A percentile compares a stretch with the other conserved stretches of the same genome.
phyloP scores from a whole-genome alignment of 2,888 invertebrate genomes.

The Hydriomena furcata region DNA sequence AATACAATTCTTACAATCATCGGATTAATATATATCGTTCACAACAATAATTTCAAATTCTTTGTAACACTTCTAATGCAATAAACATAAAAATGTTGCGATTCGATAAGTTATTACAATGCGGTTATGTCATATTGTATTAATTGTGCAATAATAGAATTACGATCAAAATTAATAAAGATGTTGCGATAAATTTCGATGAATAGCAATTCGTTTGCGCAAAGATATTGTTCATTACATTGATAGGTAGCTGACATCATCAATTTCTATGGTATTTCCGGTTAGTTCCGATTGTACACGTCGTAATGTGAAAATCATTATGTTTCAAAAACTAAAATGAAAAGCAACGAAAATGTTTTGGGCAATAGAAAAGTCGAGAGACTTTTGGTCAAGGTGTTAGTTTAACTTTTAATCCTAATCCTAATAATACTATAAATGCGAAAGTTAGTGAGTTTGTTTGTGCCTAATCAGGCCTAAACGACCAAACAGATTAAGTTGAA shows the following conservation, averaged over 20 bases:
- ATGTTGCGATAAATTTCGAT: conserved; percentile 21
- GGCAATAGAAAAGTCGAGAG: too few species aligned
- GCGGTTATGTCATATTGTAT: conserved; percentile 40
- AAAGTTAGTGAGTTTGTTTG: too few species aligned
- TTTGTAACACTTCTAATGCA: conserved; percentile 34
- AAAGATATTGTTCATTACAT: conserved; percentile 8
- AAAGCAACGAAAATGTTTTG: too few species aligned
- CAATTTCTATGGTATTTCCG: neutral
- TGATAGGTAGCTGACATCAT: too few species aligned
- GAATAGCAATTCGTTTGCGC: conserved; percentile 20
- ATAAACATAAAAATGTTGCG: conserved; percentile 31
- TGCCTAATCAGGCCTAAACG: too few species aligned
- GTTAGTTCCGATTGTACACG: neutral
- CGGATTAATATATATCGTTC: conserved; percentile 27
- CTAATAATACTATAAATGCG: too few species aligned
- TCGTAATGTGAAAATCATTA: neutral
- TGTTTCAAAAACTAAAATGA: too few species aligned
- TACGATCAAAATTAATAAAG: conserved; percentile 22
- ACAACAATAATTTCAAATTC: conserved; percentile 32
- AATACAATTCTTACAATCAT: conserved; percentile 9
- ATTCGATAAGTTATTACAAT: conserved; percentile 34
- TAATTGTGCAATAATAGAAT: conserved; percentile 32
- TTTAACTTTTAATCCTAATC: too few species aligned
- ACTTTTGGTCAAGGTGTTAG: too few species aligned
- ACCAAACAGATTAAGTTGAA: too few species aligned